Conservation (phyloP, 92 coral and sea anemone species). For the Scolanthus callimorphus region DNA sequence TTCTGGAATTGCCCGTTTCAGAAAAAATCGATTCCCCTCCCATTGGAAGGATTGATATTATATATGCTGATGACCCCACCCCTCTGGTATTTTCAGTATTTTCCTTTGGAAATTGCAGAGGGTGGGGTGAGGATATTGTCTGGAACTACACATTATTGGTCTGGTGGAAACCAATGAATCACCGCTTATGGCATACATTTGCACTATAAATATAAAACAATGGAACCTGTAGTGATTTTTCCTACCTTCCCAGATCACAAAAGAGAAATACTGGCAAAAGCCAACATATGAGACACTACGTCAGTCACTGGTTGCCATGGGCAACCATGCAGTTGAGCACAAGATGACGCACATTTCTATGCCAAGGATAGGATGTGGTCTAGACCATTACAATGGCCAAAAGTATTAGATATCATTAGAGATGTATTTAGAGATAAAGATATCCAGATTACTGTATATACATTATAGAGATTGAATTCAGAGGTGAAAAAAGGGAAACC, state of each 20-base stretch:
- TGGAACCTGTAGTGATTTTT: too few relatives aligned
- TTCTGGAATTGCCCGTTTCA: too few relatives aligned
- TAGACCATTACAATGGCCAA: constrained; percentile 81
- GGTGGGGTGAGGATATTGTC: too few relatives aligned
- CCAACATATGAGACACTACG: constrained; percentile 73
- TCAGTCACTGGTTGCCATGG: constrained; percentile 66
- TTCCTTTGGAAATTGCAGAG: too few relatives aligned
- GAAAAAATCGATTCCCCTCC: too few relatives aligned
- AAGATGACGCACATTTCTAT: constrained; percentile 62
- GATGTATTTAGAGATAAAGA: constrained; percentile 58
- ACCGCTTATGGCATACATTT: neutral
- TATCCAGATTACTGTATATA: constrained; percentile 59
- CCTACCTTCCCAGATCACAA: constrained; percentile 89
- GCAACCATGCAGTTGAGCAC: constrained; percentile 56
- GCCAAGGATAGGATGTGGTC: constrained; percentile 95
- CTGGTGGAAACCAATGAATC: neutral
- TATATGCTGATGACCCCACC: too few relatives aligned
- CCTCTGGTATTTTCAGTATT: too few relatives aligned
- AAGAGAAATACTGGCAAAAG: constrained; percentile 76
- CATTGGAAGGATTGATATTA: too few relatives aligned
- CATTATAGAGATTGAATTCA: constrained; percentile 15
- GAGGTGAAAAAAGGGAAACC: too few relatives aligned
- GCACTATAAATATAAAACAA: neutral
- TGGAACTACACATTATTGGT: neutral
- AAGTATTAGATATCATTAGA: constrained; percentile 50